phyloP scores from a whole-genome alignment of 2,797 vertebrate genomes.

The Tarsius wallacei region DNA sequence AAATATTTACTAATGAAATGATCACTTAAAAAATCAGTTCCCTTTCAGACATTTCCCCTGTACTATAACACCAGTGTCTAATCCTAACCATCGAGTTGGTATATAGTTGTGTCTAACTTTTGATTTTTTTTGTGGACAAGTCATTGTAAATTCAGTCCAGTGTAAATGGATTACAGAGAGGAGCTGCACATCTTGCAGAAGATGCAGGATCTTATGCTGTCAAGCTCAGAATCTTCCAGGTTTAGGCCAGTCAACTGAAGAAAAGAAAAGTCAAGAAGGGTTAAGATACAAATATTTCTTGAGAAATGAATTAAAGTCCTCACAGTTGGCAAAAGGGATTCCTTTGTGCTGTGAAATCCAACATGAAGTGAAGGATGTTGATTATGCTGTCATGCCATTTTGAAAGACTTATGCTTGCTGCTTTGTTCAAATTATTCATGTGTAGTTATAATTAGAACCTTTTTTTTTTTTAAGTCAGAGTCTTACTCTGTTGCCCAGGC shows the following conservation, averaged over 20 bases:
- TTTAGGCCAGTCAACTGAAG: neutral
- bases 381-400: neutral
- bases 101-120: neutral
- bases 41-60: neutral
- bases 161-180: neutral
- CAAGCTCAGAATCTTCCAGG: neutral
- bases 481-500: no score
- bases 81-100: neutral
- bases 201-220: neutral
- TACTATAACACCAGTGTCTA: neutral
- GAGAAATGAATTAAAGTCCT: neutral
- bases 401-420: conserved; percentile 7
- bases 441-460: neutral
- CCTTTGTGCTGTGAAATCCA: neutral
- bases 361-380: neutral
- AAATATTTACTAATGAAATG: conserved; percentile 36
- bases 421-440: neutral
- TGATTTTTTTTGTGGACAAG: neutral
- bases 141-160: neutral
- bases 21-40: neutral
- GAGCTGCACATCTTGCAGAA: neutral
- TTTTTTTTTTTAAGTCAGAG: neutral
- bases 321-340: neutral
- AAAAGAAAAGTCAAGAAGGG: neutral
- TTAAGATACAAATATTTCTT: neutral